Conservation (phyloP, 1,140 invertebrate genomes). For the Hypothenemus hampei region DNA sequence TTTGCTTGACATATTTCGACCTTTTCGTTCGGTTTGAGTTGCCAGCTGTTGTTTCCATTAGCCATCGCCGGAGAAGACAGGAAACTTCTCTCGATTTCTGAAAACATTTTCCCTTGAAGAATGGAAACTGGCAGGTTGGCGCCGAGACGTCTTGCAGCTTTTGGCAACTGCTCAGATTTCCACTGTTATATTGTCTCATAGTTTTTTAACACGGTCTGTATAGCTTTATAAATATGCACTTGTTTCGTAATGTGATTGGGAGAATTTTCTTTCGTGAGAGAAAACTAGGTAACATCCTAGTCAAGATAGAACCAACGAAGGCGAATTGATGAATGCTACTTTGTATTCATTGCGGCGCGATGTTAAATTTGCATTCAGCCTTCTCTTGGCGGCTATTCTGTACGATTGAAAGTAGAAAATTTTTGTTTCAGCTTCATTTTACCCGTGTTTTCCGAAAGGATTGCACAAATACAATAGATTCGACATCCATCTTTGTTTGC, state of each 20-base stretch:
- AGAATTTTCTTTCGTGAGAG: too few species aligned
- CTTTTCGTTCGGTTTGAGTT: too few species aligned
- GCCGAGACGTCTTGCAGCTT: slow-evolving; percentile 3
- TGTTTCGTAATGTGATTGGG: too few species aligned
- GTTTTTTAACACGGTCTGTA: too few species aligned
- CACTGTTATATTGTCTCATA: too few species aligned
- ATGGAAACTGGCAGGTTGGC: background rate
- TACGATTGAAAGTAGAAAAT: slow-evolving; percentile 16
- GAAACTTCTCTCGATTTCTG: background rate
- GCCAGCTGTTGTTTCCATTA: slow-evolving; percentile 13
- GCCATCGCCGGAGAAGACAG: background rate
- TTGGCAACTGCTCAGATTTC: slow-evolving; percentile 4
- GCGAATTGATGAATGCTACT: slow-evolving; percentile 27
- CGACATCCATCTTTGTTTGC: too few species aligned
- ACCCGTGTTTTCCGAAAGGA: background rate
- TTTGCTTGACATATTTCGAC: too few species aligned
- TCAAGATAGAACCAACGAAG: too few species aligned
- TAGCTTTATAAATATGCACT: too few species aligned
- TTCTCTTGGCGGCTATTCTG: slow-evolving; percentile 21
- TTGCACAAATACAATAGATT: too few species aligned
- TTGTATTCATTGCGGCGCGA: slow-evolving; percentile 22
- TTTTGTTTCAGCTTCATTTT: slow-evolving; percentile 14
- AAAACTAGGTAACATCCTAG: too few species aligned
- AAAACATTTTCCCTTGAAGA: slow-evolving; percentile 8
- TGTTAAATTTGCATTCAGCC: slow-evolving; percentile 19